Conservation (phyloP, 64 coral and sea anemone species). For the Trachythela sp. region DNA sequence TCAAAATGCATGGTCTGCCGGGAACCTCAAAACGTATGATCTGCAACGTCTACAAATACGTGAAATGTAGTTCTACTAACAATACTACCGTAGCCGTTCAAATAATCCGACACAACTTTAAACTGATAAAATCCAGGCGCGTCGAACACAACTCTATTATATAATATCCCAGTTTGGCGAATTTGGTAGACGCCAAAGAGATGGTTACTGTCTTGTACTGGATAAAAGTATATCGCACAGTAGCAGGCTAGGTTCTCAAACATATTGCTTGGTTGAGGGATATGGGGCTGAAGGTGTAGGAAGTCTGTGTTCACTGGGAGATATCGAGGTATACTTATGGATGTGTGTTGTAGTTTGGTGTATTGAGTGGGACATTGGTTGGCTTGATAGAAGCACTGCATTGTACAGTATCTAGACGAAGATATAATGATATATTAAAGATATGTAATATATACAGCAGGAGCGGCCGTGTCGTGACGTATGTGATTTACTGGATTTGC, state of each 20-base stretch:
- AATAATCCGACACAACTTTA: constrained; percentile 2
- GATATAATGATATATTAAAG: background rate
- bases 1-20: no score
- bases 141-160: constrained; percentile 8
- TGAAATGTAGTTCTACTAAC: background rate
- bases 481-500: no score
- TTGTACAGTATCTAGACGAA: background rate
- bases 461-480: no score
- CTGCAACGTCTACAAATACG: constrained; percentile 9
- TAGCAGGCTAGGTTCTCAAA: background rate
- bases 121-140: background rate
- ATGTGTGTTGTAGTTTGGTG: background rate
- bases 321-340: background rate
- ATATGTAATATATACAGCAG: background rate
- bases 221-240: constrained; percentile 1
- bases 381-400: background rate
- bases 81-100: background rate
- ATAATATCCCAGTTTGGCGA: background rate
- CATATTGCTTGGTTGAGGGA: background rate
- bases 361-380: background rate
- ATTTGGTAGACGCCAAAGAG: constrained; percentile 12
- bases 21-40: background rate
- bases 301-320: constrained; percentile 19
- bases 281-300: background rate
- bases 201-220: background rate